These are phyloP conservation scores for Sepioteuthis lessoniana DNA, from an alignment of 2,888 invertebrate genomes.

Conservation along the genomic window DNA sequence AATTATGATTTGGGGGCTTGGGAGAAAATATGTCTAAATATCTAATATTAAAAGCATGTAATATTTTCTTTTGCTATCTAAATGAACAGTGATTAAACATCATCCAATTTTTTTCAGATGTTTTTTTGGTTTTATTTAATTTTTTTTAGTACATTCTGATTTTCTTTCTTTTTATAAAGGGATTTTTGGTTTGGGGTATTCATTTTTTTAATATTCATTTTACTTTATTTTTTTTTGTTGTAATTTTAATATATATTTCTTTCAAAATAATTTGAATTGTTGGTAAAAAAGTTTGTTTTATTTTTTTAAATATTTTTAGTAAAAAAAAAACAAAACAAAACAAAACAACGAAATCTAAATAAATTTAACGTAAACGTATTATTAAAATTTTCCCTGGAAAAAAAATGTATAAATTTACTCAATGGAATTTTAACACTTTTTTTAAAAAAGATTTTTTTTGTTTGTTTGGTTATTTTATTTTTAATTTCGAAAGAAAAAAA, in stretches of 20 bases:
- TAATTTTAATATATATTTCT: not conserved
- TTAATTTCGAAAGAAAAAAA: not conserved
- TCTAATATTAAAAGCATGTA: not conserved
- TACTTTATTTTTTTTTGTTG: not conserved
- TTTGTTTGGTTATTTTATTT: not conserved
- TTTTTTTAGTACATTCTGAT: not conserved
- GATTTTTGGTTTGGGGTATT: not conserved
- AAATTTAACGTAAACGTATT: not conserved
- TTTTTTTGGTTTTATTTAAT: no score
- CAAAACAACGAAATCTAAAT: not conserved
- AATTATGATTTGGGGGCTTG: not conserved
- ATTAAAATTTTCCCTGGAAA: not conserved
- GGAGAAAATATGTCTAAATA: constrained; percentile 5
- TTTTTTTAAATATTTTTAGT: not conserved
- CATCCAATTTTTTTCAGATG: not conserved
- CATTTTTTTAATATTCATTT: not conserved
- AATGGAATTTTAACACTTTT: not conserved
- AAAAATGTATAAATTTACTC: not conserved
- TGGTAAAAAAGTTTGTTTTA: not conserved
- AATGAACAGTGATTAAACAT: no score
- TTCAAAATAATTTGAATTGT: not conserved
- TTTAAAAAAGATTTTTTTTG: not conserved
- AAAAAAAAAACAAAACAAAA: not conserved
- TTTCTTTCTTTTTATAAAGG: not conserved
- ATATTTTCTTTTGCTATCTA: not conserved